Base-by-base conservation (phyloP, 1,140 invertebrate genomes). In the Tetramorium parvispinum region DNA sequence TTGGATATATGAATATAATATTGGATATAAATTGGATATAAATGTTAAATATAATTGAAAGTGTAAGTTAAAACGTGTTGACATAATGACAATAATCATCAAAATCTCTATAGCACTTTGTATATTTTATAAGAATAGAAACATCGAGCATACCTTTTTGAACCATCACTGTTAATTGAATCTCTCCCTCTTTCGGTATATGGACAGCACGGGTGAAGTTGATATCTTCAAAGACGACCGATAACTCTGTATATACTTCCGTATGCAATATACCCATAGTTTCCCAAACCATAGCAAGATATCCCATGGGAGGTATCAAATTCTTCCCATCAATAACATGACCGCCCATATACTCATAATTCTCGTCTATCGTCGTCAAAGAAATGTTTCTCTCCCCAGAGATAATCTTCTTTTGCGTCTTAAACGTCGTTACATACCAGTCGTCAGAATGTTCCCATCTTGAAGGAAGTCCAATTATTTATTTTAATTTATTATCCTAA, bases 381-480 rank as follows among this genome's bases (percentile, higher is more conserved):
- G 95, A 93, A 13, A 97, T 95, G 0, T 94, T 93, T 71, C 97
- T 94, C 88, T 97, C 97, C 2, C 97, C 96, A 11, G 96, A 96
- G 83, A 96, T 96, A 85, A 96, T 96, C 91, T 96, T 97, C 81
- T 96, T 96, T 92, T 96, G 96, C 57, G 96, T 95, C 32, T 95
- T 95, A 87, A 96, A 97, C 4, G 95, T 95, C 3, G 96, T 96
- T 2, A 97, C 96, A 82, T 96, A 97, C 96, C 96, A 97, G 88
- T 97, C 96, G 87, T 98, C 97, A 10, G 96, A 96, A 94, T 99
- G 99, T 92, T 99, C 98, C 99, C 99, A 99, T 86, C 97, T 96
- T 1, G 6, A 85, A 98, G 96, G 0, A 98, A 92, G 18, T 73
- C 27, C 43, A 32, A 55, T 57, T 6, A 73, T 55, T 57, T 8